Conservation (phyloP, 2,113 vertebrate species). For the Panurus biarmicus region DNA sequence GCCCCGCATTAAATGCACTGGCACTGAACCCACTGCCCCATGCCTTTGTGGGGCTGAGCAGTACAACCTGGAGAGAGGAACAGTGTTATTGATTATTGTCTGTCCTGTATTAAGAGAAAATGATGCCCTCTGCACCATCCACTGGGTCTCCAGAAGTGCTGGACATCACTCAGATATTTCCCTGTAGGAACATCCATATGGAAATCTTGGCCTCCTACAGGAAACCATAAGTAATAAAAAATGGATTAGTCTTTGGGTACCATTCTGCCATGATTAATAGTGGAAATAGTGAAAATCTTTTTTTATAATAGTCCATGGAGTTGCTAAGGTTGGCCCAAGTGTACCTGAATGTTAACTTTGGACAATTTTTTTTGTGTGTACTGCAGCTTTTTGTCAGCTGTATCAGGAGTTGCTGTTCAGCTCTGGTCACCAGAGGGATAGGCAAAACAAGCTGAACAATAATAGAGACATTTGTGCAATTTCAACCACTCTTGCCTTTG, state of each 20-base stretch:
- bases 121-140: background rate
- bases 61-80: background rate
- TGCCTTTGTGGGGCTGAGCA: background rate
- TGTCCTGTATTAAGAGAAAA: background rate
- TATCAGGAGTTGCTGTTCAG: background rate
- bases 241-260: background rate
- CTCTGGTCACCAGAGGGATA: background rate
- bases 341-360: background rate
- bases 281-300: background rate
- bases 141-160: background rate
- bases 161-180: background rate
- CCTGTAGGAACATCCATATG: background rate
- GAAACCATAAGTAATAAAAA: background rate
- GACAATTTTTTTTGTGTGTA: background rate
- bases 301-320: background rate
- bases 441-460: background rate
- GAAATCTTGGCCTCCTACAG: background rate
- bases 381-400: background rate
- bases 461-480: background rate
- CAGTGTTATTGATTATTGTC: conserved; percentile 8
- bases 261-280: background rate
- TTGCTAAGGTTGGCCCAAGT: background rate
- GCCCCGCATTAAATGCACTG: background rate
- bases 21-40: background rate
- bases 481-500: background rate